Evolutionary conservation across 2,888 invertebrate species (phyloP).

Genomic region (Listrodromus nycthemerus): DNA sequence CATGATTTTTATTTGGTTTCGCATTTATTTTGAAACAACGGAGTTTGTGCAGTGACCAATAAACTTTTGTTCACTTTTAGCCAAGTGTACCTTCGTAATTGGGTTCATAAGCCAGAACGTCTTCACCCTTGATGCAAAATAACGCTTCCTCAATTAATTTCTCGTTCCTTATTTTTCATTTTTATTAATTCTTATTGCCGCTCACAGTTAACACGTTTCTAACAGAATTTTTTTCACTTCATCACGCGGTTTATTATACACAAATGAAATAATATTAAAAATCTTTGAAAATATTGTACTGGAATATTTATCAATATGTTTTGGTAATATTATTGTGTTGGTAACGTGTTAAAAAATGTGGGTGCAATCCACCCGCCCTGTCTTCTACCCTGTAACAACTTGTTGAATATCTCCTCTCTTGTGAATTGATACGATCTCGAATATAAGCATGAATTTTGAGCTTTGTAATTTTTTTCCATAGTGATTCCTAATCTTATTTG

Average conservation of each 20-base stretch:
- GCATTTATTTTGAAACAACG: neutral
- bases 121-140: neutral
- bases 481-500: constrained; percentile 28
- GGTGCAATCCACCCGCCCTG: constrained; percentile 19
- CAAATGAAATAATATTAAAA: neutral
- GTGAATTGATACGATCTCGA: constrained; percentile 65
- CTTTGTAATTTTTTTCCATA: constrained; percentile 38
- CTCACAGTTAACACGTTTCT: constrained; percentile 32
- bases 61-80: neutral
- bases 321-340: neutral
- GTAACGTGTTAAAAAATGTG: constrained; percentile 24
- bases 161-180: constrained; percentile 21
- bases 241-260: neutral
- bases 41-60: neutral
- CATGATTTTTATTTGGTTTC: neutral
- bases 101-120: neutral
- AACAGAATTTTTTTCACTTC: constrained; percentile 2
- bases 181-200: constrained; percentile 7
- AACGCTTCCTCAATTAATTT: constrained; percentile 37
- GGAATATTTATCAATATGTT: neutral
- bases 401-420: constrained; percentile 82
- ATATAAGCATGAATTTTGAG: constrained; percentile 71
- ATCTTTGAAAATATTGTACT: neutral
- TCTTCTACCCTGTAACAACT: constrained; percentile 80
- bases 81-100: neutral